phyloP scores from a whole-genome alignment of 2,888 invertebrate genomes.

The Capitulum mitella region DNA sequence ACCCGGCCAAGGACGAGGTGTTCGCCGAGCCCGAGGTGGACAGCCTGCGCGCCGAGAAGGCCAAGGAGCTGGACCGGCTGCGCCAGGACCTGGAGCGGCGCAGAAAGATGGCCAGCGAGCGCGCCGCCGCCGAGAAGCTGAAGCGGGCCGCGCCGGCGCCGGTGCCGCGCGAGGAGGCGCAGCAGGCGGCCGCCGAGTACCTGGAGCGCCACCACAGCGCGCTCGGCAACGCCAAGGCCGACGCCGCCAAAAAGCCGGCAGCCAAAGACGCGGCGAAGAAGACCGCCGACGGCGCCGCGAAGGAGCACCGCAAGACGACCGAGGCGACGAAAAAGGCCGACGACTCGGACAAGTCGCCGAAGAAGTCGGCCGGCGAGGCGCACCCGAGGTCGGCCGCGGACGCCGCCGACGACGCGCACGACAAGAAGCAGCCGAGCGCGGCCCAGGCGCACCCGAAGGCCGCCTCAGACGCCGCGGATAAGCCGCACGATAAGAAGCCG shows the following conservation, averaged over 20 bases:
- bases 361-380: too few species aligned
- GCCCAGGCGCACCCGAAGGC: background rate
- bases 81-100: slow-evolving; percentile 17
- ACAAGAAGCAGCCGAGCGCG: too few species aligned
- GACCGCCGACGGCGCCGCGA: too few species aligned
- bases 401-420: too few species aligned
- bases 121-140: background rate
- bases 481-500: background rate
- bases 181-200: background rate
- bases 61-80: slow-evolving; percentile 49
- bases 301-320: too few species aligned
- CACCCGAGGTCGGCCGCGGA: too few species aligned
- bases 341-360: too few species aligned
- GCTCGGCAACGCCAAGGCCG: background rate
- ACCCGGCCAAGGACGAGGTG: slow-evolving; percentile 59
- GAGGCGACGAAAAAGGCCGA: too few species aligned
- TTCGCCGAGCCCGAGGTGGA: slow-evolving; percentile 63
- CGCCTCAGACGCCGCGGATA: background rate
- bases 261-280: background rate
- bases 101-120: background rate
- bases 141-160: background rate
- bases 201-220: background rate
- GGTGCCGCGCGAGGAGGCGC: background rate
- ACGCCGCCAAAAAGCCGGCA: background rate
- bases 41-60: slow-evolving; percentile 56